These are phyloP conservation scores for Cariama cristata DNA, from an alignment of 2,113 vertebrate genomes.

Conservation along the genomic window DNA sequence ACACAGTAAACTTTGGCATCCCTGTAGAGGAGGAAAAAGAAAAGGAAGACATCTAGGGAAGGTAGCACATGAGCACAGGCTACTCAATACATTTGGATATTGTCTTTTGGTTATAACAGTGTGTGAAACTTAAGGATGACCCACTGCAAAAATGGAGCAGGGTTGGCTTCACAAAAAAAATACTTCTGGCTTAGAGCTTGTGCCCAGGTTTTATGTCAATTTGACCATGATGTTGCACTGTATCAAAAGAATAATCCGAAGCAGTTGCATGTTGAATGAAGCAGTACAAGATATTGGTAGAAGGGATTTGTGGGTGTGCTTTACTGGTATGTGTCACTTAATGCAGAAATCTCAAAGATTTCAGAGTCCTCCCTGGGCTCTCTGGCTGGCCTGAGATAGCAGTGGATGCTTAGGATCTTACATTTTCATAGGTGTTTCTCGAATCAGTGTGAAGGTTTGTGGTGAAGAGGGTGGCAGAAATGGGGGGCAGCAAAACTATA, in stretches of 20 bases:
- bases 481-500: background rate
- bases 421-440: background rate
- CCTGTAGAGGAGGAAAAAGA: background rate
- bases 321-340: background rate
- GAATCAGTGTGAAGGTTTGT: background rate
- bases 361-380: background rate
- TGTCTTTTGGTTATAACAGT: background rate
- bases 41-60: background rate
- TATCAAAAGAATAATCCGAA: background rate
- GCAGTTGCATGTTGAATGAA: background rate
- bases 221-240: background rate
- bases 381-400: background rate
- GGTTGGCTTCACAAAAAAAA: background rate
- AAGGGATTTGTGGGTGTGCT: background rate
- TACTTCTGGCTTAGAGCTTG: background rate
- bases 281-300: background rate
- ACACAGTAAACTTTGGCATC: background rate
- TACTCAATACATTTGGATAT: background rate
- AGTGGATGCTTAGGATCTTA: background rate
- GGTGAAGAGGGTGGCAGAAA: background rate
- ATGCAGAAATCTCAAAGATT: background rate
- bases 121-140: background rate
- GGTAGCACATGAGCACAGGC: background rate
- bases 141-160: background rate
- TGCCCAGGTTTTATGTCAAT: background rate